Conservation (phyloP, 2,113 vertebrate species). For the Pimephales promelas region DNA sequence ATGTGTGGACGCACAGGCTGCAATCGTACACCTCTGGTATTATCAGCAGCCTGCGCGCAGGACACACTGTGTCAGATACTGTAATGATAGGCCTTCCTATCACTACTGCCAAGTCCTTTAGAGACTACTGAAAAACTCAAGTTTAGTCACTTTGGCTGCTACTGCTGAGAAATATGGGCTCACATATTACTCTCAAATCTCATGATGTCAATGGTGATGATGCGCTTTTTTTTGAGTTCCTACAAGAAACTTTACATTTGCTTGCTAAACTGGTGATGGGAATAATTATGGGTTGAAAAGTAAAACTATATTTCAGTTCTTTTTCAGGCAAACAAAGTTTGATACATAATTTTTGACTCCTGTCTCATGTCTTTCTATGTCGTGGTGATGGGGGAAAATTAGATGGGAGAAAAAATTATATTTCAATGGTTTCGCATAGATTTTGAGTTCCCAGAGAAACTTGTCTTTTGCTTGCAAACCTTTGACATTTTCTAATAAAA, state of each 20-base stretch:
- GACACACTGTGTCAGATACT: slow-evolving; percentile 42
- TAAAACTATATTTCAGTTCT: neutral
- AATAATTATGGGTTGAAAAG: neutral
- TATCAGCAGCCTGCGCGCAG: slow-evolving; percentile 46
- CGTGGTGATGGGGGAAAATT: no score
- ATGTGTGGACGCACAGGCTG: slow-evolving; percentile 52
- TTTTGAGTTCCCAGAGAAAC: neutral
- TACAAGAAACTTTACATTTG: no score
- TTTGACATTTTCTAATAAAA: neutral
- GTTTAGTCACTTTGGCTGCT: neutral
- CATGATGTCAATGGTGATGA: neutral
- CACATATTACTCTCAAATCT: neutral
- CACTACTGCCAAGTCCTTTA: slow-evolving; percentile 11
- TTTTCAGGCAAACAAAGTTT: neutral
- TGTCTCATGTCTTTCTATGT: no score
- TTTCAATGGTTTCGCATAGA: neutral
- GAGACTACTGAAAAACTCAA: slow-evolving; percentile 10
- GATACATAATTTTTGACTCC: no score
- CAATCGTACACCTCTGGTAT: slow-evolving; percentile 65
- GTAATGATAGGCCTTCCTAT: slow-evolving; percentile 48
- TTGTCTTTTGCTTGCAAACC: neutral
- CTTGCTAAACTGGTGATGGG: neutral
- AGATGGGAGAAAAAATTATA: no score
- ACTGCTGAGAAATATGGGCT: slow-evolving; percentile 21
- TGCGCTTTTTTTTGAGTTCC: neutral